Base-by-base conservation (phyloP, 2,888 invertebrate species). In the Helobdella robusta region DNA sequence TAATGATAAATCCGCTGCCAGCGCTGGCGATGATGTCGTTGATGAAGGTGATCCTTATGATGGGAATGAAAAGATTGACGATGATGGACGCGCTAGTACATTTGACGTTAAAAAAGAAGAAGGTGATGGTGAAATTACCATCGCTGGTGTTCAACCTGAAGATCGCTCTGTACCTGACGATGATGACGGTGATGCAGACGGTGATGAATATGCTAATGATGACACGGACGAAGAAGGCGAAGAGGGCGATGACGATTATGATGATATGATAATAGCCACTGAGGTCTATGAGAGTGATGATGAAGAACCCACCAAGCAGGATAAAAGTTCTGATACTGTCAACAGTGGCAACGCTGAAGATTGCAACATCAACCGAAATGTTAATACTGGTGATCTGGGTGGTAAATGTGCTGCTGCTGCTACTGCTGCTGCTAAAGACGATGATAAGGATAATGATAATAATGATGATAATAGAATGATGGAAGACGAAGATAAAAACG, bases 21-120 rank as follows among this genome's bases (percentile, higher is more conserved):
- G n/a, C n/a, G n/a, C n/a, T n/a, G n/a, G n/a, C n/a, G n/a, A n/a
- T n/a, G n/a, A n/a, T n/a, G n/a, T n/a, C n/a, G n/a, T n/a, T n/a
- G n/a, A n/a, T n/a, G 44, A n/a, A 50, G 50, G 50, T 50, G 50
- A 50, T 50, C 20, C 6, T 11, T 20, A 50, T 50, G 50, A 40
- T 15, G 44, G n/a, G 44, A 40, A n/a, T n/a, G n/a, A n/a, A n/a
- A n/a, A n/a, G n/a, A n/a, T n/a, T n/a, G n/a, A n/a, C n/a, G n/a
- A n/a, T n/a, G n/a, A n/a, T n/a, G n/a, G n/a, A n/a, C n/a, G n/a
- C n/a, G n/a, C n/a, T n/a, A n/a, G n/a, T n/a, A n/a, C n/a, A n/a
- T n/a, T n/a, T n/a, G n/a, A n/a, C n/a, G n/a, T n/a, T n/a, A n/a
- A 8, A 40, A 40, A 40, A 6, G 52, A 52, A 6, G 52, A n/a